Percentiles rank a stretch among this genome's conserved stretches.
These are phyloP conservation scores for Campaea margaritaria DNA, from an alignment of 2,888 invertebrate genomes.

Conservation along the genomic window DNA sequence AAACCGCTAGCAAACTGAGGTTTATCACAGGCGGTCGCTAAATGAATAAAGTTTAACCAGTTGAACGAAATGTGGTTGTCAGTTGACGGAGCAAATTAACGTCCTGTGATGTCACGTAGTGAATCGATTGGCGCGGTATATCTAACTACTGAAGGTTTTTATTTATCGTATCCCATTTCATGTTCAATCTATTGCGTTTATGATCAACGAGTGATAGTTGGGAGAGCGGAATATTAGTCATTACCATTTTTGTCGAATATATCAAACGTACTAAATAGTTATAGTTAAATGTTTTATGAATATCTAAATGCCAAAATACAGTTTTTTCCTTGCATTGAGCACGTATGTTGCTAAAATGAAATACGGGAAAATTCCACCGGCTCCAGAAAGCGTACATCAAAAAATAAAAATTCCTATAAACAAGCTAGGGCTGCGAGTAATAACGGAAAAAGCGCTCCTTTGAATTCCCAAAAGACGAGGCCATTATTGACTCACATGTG, in stretches of 20 bases:
- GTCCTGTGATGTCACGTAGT: conserved; percentile 12
- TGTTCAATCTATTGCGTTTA: neutral
- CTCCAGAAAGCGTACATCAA: neutral
- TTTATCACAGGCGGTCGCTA: conserved; percentile 26
- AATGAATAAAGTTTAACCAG: conserved; percentile 39
- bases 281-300: too few species aligned
- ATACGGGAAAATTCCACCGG: neutral
- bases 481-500: neutral
- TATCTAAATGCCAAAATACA: too few species aligned
- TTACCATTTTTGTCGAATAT: too few species aligned
- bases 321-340: too few species aligned
- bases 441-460: neutral
- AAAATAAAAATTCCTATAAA: neutral
- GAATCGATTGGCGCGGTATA: conserved; percentile 6
- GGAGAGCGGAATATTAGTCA: too few species aligned
- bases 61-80: conserved; percentile 18
- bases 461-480: neutral
- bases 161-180: too few species aligned
- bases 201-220: neutral
- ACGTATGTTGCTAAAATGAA: neutral
- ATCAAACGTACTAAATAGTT: too few species aligned
- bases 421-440: neutral
- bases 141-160: neutral
- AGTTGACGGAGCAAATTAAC: conserved; percentile 29
- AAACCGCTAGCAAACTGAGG: conserved; percentile 22